Evolutionary conservation across 2,888 invertebrate genomes (phyloP).

Genomic region (Agonopterix arenella): DNA sequence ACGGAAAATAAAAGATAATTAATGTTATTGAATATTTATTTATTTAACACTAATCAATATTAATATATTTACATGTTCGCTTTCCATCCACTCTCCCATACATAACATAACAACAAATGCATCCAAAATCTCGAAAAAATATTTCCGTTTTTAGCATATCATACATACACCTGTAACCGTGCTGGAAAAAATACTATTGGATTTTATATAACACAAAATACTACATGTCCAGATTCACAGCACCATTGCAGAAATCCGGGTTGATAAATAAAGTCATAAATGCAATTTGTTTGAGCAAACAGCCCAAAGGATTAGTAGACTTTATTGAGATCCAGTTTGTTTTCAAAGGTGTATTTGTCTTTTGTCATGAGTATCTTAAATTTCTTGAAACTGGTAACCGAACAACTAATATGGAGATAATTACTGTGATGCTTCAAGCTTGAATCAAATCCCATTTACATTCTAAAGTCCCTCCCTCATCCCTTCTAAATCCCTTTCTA

Average conservation of each 20-base stretch:
- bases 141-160: slow-evolving; percentile 26
- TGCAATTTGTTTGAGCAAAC: slow-evolving; percentile 1
- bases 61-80: slow-evolving; percentile 55
- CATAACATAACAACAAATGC: slow-evolving; percentile 44
- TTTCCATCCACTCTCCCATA: slow-evolving; percentile 32
- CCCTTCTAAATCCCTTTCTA: too few species aligned
- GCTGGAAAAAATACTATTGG: slow-evolving; percentile 25
- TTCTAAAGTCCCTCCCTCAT: too few species aligned
- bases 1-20: slow-evolving; percentile 26
- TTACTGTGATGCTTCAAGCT: too few species aligned
- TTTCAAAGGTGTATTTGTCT: too few species aligned
- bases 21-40: slow-evolving; percentile 49
- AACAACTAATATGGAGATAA: too few species aligned
- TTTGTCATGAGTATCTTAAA: too few species aligned
- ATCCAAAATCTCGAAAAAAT: slow-evolving; percentile 47
- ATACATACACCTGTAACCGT: slow-evolving; percentile 19
- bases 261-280: not conserved
- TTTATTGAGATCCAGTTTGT: too few species aligned
- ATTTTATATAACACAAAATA: slow-evolving; percentile 25
- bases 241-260: slow-evolving; percentile 33
- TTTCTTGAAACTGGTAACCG: too few species aligned
- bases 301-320: not conserved
- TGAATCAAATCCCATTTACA: too few species aligned
- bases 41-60: slow-evolving; percentile 55
- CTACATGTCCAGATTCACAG: slow-evolving; percentile 35